Percentiles rank a stretch among this genome's conserved stretches.
phyloP scores from a whole-genome alignment of 2,888 invertebrate genomes.

The Netelia virgata region DNA sequence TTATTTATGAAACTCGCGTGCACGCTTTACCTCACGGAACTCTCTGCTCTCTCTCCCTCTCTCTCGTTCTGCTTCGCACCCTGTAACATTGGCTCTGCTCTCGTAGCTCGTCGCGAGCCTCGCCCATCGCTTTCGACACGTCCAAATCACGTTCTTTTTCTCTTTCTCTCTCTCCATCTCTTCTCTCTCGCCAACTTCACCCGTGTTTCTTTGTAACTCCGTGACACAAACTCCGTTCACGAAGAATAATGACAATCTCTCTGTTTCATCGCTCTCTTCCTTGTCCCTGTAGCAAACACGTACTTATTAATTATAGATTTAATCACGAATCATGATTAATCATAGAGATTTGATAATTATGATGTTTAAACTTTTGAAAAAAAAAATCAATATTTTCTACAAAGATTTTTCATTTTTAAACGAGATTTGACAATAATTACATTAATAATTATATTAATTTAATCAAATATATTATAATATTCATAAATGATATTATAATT shows the following conservation, averaged over 20 bases:
- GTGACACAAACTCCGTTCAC: conserved; percentile 32
- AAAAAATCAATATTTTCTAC: no score
- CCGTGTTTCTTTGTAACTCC: neutral
- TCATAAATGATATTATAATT: neutral
- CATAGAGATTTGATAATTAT: neutral
- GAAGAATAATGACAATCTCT: conserved; percentile 46
- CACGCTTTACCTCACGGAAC: neutral
- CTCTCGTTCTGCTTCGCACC: neutral
- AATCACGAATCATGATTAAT: conserved; percentile 14
- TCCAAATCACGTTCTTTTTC: conserved; percentile 35
- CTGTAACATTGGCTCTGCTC: conserved; percentile 4
- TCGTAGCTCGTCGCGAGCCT: conserved; percentile 48
- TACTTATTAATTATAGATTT: neutral
- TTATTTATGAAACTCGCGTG: conserved; percentile 62
- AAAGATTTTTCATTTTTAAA: no score
- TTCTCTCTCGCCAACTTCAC: neutral
- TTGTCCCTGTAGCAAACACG: neutral
- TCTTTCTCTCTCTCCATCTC: conserved; percentile 2
- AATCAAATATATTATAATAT: neutral
- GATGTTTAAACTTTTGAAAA: no score
- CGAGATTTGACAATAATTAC: no score
- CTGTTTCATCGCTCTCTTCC: neutral
- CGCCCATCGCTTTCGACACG: conserved; percentile 65
- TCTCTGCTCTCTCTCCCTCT: conserved; percentile 3
- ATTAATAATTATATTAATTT: no score